Conservation (phyloP, 2,797 vertebrate genomes). For the Muscicapa striata region DNA sequence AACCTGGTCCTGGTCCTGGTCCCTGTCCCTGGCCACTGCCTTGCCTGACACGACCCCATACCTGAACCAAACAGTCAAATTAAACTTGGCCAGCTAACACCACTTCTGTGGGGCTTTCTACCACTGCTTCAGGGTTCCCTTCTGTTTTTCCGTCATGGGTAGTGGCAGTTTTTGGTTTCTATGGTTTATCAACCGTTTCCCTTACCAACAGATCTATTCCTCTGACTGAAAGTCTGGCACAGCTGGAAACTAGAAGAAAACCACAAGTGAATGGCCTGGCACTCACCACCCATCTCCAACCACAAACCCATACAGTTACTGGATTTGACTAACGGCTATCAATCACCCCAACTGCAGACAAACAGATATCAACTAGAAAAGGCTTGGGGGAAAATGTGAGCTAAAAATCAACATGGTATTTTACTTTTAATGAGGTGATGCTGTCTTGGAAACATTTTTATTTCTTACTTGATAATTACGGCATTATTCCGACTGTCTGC, state of each 20-base stretch:
- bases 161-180: slow-evolving; percentile 80
- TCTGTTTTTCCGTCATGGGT: slow-evolving; percentile 54
- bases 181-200: slow-evolving; percentile 80
- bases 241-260: slow-evolving; percentile 79
- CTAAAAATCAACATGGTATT: neutral
- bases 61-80: neutral
- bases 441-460: neutral
- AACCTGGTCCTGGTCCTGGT: accelerated
- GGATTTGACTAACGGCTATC: slow-evolving; percentile 83
- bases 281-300: slow-evolving; percentile 77
- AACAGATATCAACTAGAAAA: slow-evolving; percentile 45
- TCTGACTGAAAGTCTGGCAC: slow-evolving; percentile 78
- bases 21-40: neutral
- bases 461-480: neutral
- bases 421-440: neutral
- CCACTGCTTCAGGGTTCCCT: neutral
- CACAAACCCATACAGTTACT: slow-evolving; percentile 81
- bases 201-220: slow-evolving; percentile 77
- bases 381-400: slow-evolving; percentile 38
- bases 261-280: slow-evolving; percentile 80
- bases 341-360: slow-evolving; percentile 76
- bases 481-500: neutral
- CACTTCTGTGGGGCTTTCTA: neutral
- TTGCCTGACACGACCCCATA: neutral
- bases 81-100: neutral